These are phyloP conservation scores for Seriola quinqueradiata DNA, from an alignment of 2,113 vertebrate genomes.

Conservation along the genomic window DNA sequence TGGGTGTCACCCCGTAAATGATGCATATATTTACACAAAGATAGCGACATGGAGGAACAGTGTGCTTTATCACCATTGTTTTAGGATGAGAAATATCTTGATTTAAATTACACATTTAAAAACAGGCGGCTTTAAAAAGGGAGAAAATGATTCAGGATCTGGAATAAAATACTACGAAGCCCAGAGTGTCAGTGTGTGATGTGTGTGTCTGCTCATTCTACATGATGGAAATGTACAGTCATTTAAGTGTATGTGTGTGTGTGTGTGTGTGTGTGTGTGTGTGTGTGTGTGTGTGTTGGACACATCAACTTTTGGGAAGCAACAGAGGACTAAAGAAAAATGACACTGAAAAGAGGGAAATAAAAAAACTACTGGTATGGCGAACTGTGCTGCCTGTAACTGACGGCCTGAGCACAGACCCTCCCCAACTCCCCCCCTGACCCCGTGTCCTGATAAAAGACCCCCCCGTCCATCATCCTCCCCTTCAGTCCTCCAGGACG, in stretches of 20 bases:
- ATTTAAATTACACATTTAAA: conserved; percentile 84
- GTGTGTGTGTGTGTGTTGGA: conserved; percentile 33
- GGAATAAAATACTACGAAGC: conserved; percentile 74
- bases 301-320: conserved; percentile 51
- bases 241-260: conserved; percentile 29
- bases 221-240: conserved; percentile 34
- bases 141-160: conserved; percentile 60
- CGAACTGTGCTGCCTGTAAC: conserved; percentile 57
- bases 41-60: conserved; percentile 72
- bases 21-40: conserved; percentile 81
- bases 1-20: conserved; percentile 50
- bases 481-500: conserved; percentile 91
- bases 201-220: conserved; percentile 34
- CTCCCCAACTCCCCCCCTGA: neutral
- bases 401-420: conserved; percentile 45
- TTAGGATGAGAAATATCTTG: conserved; percentile 73
- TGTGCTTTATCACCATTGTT: conserved; percentile 79
- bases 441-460: conserved; percentile 54
- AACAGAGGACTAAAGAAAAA: conserved; percentile 70
- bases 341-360: conserved; percentile 59
- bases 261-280: conserved; percentile 23
- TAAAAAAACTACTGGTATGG: conserved; percentile 69
- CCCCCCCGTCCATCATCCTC: neutral
- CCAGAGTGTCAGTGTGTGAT: conserved; percentile 35
- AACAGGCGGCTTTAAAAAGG: conserved; percentile 73